Conservation (phyloP, 2,888 invertebrate species). For the Leptinotarsa tumamoca region DNA sequence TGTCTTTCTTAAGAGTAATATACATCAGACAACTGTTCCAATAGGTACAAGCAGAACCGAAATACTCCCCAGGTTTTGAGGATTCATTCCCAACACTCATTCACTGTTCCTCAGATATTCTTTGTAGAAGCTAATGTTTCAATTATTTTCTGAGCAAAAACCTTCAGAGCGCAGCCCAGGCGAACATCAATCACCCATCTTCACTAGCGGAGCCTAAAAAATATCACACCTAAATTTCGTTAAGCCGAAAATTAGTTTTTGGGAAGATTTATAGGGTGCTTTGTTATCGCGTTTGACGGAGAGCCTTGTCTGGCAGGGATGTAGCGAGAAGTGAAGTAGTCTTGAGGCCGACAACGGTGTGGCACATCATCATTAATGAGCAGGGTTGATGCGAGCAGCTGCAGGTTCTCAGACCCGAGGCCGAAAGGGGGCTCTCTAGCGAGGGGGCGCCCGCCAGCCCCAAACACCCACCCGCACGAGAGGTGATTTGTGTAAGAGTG, state of each 20-base stretch:
- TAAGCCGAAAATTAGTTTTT: constrained; percentile 51
- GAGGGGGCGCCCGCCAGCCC: constrained; percentile 34
- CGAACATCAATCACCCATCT: constrained; percentile 26
- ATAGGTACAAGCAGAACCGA: too few relatives aligned
- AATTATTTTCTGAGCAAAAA: constrained; percentile 9
- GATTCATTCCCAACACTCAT: not conserved
- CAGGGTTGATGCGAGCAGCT: constrained; percentile 65
- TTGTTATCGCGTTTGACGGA: constrained; percentile 54
- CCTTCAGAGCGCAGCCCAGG: not conserved
- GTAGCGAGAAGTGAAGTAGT: constrained; percentile 78
- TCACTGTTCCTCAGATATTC: not conserved
- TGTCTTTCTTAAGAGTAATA: too few relatives aligned
- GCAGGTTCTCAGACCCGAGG: constrained; percentile 58
- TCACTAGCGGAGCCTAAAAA: constrained; percentile 34
- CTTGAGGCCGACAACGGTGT: constrained; percentile 72
- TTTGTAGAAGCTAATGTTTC: constrained; percentile 6
- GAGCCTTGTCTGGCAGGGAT: constrained; percentile 54
- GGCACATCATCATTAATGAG: constrained; percentile 83
- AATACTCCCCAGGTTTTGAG: not conserved
- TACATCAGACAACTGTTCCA: too few relatives aligned
- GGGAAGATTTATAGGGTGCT: constrained; percentile 49
- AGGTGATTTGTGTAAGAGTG: constrained; percentile 51
- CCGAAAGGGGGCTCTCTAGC: constrained; percentile 39
- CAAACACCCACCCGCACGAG: constrained; percentile 54
- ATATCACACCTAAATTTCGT: constrained; percentile 49